phyloP scores from a whole-genome alignment of 2,797 vertebrate genomes.

The Crax fasciolata region DNA sequence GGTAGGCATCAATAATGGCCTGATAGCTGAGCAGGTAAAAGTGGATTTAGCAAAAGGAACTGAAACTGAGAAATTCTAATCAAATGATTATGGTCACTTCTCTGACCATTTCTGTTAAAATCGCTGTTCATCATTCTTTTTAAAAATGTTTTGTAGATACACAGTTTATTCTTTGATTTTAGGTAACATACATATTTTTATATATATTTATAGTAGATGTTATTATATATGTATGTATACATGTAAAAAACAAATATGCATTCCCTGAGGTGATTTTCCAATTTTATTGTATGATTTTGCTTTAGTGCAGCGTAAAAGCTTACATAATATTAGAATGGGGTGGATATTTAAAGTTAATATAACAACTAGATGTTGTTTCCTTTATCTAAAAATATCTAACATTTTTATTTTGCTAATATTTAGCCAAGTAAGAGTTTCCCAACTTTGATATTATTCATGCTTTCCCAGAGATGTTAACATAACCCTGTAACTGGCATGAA shows the following conservation, averaged over 20 bases:
- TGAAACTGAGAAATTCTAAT: background rate
- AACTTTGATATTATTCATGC: background rate
- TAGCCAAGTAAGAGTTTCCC: conserved; percentile 13
- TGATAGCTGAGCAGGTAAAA: background rate
- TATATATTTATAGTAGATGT: background rate
- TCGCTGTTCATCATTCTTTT: background rate
- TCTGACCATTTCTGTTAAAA: background rate
- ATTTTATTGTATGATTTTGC: background rate
- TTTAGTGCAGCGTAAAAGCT: background rate
- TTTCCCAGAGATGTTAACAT: conserved; percentile 8
- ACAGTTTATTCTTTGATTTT: background rate
- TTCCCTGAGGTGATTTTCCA: background rate
- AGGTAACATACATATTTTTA: background rate
- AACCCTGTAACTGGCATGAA: conserved; percentile 39
- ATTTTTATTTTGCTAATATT: background rate
- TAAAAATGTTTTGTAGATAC: background rate
- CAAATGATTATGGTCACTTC: background rate
- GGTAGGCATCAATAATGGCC: background rate
- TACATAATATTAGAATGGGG: background rate
- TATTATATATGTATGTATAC: background rate
- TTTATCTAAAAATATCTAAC: background rate
- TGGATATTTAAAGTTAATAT: background rate
- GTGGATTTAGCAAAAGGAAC: background rate
- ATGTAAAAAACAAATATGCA: background rate
- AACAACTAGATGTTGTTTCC: background rate